Evolutionary conservation across 2,113 vertebrate species (phyloP), one percentile per base, ranked within the genome.

Genomic region (Stictonetta naevosa): DNA sequence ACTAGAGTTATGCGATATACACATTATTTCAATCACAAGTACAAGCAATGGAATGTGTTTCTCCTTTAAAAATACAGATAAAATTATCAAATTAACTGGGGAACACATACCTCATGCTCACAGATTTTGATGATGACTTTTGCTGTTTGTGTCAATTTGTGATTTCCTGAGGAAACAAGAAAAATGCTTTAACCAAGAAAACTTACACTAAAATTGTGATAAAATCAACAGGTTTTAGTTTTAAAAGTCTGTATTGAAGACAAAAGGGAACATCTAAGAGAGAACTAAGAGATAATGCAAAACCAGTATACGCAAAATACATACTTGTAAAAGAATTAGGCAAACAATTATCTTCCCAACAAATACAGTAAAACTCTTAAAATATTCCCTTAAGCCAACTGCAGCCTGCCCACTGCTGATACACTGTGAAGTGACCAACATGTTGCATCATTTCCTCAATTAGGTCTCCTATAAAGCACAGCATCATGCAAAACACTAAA

Each of bases 101-200:
- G 38, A 66, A 93, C 74, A 94, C 98, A 84, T 98, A 99, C 99
- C 98, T 99, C 99, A 88, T 99, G 99, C 96, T 99, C 99, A 98
- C 99, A 99, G 96, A 99, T 99, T 98, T 99, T 99, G 97, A 99
- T 99, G 95, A 99, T 99, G 60, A 99, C 99, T 98, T 99, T 99
- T 20, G 99, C 99, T 89, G 99, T 99, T 95, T 99, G 99, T 58
- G 99, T 99, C 97, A 99, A 98, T 98, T 99, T 99, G 98, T 99
- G 99, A 98, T 99, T 99, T 96, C 99, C 99, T 99, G 86, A 34
- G 97, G 96, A 74, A 95, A 97, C 78, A 52, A 94, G 67, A 66
- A 95, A 93, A 97, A 25, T 75, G n/a, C 31, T 92, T 96, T 96
- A 97, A 96, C 66, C 44, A 75, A 81, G 68, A 81, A 60, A 42